Conservation (phyloP, 2,888 invertebrate genomes). For the Strigamia crassipes region DNA sequence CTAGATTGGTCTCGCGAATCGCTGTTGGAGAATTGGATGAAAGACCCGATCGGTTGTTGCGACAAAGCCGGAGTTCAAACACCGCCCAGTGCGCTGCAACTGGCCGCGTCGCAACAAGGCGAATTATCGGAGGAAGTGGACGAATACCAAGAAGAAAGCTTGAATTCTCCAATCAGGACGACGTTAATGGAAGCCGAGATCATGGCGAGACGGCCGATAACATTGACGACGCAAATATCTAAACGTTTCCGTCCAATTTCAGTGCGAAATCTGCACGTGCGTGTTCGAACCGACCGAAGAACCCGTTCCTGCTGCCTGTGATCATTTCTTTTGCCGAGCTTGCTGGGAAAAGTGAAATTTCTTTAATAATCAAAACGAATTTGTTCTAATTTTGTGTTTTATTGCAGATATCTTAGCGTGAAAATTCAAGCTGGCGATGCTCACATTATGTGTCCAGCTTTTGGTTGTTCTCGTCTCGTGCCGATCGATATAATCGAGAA, state of each 20-base stretch:
- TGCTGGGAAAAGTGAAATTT: slow-evolving; percentile 67
- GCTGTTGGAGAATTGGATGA: slow-evolving; percentile 71
- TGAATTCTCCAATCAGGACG: slow-evolving; percentile 52
- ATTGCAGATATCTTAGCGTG: slow-evolving; percentile 65
- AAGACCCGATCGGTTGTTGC: slow-evolving; percentile 69
- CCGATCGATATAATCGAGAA: slow-evolving; percentile 70
- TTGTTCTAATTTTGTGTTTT: slow-evolving; percentile 36
- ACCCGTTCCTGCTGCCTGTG: slow-evolving; percentile 66
- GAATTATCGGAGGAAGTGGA: slow-evolving; percentile 55
- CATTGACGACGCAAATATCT: not conserved
- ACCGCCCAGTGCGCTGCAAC: slow-evolving; percentile 62
- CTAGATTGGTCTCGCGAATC: slow-evolving; percentile 72
- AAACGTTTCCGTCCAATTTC: slow-evolving; percentile 48
- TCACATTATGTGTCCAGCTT: slow-evolving; percentile 70
- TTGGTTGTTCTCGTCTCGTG: slow-evolving; percentile 67
- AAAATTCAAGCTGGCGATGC: slow-evolving; percentile 71
- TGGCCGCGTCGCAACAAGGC: slow-evolving; percentile 46
- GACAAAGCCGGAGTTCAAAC: slow-evolving; percentile 70
- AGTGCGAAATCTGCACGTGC: slow-evolving; percentile 69
- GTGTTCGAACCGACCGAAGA: slow-evolving; percentile 62
- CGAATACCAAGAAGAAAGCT: slow-evolving; percentile 52
- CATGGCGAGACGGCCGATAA: slow-evolving; percentile 47
- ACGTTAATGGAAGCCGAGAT: slow-evolving; percentile 50
- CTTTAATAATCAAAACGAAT: not conserved
- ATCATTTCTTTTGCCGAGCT: slow-evolving; percentile 67